Evolutionary conservation across 2,797 vertebrate species (phyloP).

Genomic region (Gambusia yucatana): DNA sequence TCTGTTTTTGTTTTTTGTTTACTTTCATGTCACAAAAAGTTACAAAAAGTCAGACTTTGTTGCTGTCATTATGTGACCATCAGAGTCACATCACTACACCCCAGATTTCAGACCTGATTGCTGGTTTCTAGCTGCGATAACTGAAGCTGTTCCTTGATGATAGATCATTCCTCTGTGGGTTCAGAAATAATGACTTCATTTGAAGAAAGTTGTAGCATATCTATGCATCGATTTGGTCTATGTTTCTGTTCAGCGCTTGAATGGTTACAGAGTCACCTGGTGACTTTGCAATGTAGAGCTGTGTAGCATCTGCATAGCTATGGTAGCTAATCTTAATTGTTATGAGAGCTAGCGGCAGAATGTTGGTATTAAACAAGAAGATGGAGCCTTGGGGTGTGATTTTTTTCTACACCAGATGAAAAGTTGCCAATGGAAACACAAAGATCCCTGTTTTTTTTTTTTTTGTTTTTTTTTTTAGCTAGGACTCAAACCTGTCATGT

Average conservation of each 20-base stretch:
- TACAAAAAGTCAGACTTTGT: neutral
- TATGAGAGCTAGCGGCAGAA: neutral
- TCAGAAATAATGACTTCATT: neutral
- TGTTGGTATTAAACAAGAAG: neutral
- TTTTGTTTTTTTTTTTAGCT: too few relatives aligned
- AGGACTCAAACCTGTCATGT: too few relatives aligned
- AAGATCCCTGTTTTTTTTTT: too few relatives aligned
- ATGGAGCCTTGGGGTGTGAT: neutral
- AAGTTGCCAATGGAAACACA: too few relatives aligned
- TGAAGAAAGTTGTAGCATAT: neutral
- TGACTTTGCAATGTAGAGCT: neutral
- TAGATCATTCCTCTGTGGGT: neutral
- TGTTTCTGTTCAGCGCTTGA: neutral
- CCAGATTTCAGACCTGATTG: neutral
- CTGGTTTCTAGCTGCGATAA: neutral
- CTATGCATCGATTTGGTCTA: neutral
- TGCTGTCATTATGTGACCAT: neutral
- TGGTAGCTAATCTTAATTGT: neutral
- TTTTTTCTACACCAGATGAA: too few relatives aligned
- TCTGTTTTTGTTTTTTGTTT: neutral
- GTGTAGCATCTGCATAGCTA: neutral
- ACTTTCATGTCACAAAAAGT: neutral
- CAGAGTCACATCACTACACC: neutral
- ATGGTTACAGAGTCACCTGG: neutral
- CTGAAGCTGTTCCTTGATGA: neutral